Evolutionary conservation across 2,797 vertebrate genomes (phyloP).

Genomic region (Phataginus tricuspis): DNA sequence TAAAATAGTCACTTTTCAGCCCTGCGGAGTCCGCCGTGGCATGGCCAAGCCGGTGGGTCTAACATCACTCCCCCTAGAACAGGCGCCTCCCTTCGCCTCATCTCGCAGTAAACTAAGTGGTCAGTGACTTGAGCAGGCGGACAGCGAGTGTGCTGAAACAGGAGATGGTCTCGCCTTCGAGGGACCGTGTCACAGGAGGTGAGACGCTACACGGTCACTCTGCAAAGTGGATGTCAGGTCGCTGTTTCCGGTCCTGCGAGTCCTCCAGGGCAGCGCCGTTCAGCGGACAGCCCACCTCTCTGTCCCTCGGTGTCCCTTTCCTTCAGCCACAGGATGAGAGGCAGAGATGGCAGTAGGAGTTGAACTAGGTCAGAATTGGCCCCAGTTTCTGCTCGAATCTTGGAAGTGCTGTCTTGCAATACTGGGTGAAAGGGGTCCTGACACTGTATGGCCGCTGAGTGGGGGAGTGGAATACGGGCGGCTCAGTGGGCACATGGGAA

Average conservation of each 20-base stretch:
- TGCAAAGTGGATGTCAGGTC: neutral
- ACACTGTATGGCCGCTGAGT: neutral
- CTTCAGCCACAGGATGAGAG: neutral
- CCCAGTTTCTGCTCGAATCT: neutral
- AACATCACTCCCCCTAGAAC: neutral
- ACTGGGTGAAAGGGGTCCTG: neutral
- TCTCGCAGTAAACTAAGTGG: neutral
- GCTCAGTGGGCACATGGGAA: neutral
- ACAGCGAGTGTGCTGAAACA: neutral
- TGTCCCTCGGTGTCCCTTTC: neutral
- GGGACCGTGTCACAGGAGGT: neutral
- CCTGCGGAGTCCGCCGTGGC: slow-evolving; percentile 21
- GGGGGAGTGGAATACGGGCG: neutral
- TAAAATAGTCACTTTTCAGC: slow-evolving; percentile 53
- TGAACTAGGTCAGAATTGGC: neutral
- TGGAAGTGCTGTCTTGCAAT: neutral
- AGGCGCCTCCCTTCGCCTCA: neutral
- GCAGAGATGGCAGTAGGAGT: neutral
- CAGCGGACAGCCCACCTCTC: too few relatives aligned
- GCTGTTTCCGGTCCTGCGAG: neutral
- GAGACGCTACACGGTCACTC: neutral
- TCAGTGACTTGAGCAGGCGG: neutral
- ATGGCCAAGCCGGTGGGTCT: slow-evolving; percentile 43
- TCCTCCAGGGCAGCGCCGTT: too few relatives aligned
- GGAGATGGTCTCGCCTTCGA: neutral